phyloP scores from a whole-genome alignment of 1,140 invertebrate species.

The Meloidogyne exigua region DNA sequence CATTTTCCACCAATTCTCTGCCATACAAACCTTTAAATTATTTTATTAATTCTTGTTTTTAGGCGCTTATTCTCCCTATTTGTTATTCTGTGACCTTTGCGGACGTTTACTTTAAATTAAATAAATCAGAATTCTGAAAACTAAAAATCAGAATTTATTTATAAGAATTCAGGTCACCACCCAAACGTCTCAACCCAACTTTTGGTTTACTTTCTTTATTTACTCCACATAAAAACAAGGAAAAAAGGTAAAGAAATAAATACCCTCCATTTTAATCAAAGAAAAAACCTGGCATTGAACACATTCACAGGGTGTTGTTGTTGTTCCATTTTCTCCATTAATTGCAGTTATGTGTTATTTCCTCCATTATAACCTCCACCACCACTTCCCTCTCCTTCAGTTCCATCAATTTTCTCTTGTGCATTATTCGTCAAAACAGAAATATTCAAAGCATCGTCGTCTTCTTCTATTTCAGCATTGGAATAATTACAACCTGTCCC shows the following conservation, averaged over 20 bases:
- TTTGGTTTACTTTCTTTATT: no score
- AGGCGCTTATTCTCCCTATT: no score
- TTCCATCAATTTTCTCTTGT: not conserved
- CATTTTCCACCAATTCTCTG: slow-evolving; percentile 28
- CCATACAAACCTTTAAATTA: slow-evolving; percentile 28
- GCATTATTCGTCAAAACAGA: not conserved
- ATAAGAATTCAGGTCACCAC: no score
- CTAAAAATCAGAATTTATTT: no score
- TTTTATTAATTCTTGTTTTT: not conserved
- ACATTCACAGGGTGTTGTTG: slow-evolving; percentile 25
- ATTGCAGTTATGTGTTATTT: not conserved
- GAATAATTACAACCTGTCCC: not conserved
- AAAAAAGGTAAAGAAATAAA: no score
- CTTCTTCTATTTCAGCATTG: slow-evolving; percentile 1
- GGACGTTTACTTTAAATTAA: no score
- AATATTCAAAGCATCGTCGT: not conserved
- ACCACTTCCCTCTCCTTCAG: not conserved
- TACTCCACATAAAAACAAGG: no score
- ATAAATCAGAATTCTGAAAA: no score
- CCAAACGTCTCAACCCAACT: no score
- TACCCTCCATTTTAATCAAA: no score
- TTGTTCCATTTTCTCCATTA: not conserved
- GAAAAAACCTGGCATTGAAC: slow-evolving; percentile 27
- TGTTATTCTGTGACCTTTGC: no score
- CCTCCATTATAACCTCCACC: not conserved